Evolutionary conservation across 2,113 vertebrate species (phyloP).

Genomic region (Melozone crissalis): DNA sequence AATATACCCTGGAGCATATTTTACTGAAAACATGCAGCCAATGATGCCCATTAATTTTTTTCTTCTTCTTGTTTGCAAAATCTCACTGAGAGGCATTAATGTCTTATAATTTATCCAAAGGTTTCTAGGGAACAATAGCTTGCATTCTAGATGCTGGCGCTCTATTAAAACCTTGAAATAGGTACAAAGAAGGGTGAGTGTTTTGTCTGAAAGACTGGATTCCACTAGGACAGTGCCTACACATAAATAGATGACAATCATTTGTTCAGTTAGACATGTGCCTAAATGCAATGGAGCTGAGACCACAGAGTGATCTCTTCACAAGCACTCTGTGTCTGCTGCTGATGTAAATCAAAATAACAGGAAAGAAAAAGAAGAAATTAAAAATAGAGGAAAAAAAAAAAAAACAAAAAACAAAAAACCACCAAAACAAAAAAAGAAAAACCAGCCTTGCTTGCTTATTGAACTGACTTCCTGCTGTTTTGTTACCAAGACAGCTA

Average conservation of each 20-base stretch:
- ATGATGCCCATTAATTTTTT: background rate
- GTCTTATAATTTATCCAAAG: background rate
- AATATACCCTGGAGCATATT: background rate
- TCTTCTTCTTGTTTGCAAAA: slow-evolving; percentile 15
- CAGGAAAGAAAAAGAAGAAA: background rate
- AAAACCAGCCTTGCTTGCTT: background rate
- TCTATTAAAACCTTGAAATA: background rate
- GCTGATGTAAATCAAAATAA: background rate
- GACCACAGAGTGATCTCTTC: background rate
- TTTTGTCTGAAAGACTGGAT: background rate
- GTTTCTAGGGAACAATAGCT: background rate
- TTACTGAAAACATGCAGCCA: background rate
- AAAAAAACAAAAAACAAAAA: background rate
- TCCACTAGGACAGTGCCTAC: background rate
- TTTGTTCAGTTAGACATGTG: background rate
- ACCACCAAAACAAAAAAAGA: too few species aligned
- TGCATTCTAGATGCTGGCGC: background rate
- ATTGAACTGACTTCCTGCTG: background rate
- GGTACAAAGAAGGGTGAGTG: background rate
- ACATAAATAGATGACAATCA: background rate
- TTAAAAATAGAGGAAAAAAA: too few species aligned
- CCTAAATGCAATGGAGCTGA: fast-evolving
- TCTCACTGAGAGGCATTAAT: background rate
- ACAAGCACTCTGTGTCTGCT: background rate
- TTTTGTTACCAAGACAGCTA: slow-evolving; percentile 30